Conservation (phyloP, 2,113 vertebrate species). For the Pluvianellus socialis region DNA sequence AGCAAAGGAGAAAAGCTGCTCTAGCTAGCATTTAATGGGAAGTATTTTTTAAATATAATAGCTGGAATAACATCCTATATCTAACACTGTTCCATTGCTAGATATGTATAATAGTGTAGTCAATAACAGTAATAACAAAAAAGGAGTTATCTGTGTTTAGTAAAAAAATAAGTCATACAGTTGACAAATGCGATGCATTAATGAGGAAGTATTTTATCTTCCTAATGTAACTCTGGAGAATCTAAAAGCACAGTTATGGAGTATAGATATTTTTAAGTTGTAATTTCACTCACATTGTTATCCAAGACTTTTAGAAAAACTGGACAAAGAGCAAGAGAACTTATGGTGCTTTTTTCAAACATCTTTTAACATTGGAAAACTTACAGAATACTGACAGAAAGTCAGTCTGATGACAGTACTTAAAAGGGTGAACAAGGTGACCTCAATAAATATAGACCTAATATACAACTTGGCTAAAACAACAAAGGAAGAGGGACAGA, state of each 20-base stretch:
- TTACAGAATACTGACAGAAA: neutral
- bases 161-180: neutral
- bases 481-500: neutral
- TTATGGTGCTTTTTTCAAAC: neutral
- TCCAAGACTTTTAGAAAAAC: neutral
- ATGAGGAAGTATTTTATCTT: neutral
- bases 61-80: neutral
- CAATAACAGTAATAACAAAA: neutral
- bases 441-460: neutral
- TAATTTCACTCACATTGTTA: neutral
- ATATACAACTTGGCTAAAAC: neutral
- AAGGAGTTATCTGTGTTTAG: fast-evolving
- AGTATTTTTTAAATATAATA: neutral
- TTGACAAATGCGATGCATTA: neutral
- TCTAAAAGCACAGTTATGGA: neutral
- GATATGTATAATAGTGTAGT: neutral
- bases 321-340: neutral
- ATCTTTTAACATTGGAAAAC: neutral
- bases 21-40: neutral
- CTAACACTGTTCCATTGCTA: neutral
- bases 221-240: neutral
- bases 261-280: neutral
- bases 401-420: neutral
- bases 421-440: neutral
- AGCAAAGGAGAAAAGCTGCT: neutral